phyloP scores from a whole-genome alignment of 2,797 vertebrate genomes.

The Gambelia wislizenii region DNA sequence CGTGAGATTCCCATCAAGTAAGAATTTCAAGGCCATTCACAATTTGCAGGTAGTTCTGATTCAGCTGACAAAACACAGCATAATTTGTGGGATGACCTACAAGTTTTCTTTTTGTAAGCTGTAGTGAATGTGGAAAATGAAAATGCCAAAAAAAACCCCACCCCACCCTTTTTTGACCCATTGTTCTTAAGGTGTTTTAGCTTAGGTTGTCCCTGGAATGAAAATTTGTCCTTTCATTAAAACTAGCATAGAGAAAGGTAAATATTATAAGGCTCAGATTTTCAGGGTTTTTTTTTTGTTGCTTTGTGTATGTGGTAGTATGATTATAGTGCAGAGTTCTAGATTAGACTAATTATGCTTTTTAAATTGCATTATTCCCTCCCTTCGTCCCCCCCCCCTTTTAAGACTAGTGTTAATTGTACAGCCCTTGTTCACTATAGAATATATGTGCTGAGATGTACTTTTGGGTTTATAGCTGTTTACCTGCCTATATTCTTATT shows the following conservation, averaged over 20 bases:
- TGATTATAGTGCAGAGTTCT: not conserved
- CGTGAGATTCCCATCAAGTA: not conserved
- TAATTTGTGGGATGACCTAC: not conserved
- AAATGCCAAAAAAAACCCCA: not conserved
- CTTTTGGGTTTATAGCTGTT: not conserved
- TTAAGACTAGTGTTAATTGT: not conserved
- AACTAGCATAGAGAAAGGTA: constrained; percentile 1
- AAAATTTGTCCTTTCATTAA: constrained; percentile 9
- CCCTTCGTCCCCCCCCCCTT: not conserved
- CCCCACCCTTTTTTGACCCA: not conserved
- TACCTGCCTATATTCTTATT: not conserved
- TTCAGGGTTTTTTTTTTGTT: constrained; percentile 5
- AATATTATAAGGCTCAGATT: constrained; percentile 1
- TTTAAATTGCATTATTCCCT: not conserved
- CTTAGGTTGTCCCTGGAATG: not conserved
- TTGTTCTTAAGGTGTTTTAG: not conserved
- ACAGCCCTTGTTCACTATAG: not conserved
- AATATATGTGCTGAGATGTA: not conserved
- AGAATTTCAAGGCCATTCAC: not conserved
- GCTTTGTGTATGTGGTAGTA: not conserved
- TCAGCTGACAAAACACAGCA: not conserved
- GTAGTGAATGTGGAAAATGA: not conserved
- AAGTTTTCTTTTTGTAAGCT: not conserved
- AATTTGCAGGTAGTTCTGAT: not conserved
- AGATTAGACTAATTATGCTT: constrained; percentile 4